Evolutionary conservation across 2,113 vertebrate genomes (phyloP).

Genomic region (Mastomys natalensis): DNA sequence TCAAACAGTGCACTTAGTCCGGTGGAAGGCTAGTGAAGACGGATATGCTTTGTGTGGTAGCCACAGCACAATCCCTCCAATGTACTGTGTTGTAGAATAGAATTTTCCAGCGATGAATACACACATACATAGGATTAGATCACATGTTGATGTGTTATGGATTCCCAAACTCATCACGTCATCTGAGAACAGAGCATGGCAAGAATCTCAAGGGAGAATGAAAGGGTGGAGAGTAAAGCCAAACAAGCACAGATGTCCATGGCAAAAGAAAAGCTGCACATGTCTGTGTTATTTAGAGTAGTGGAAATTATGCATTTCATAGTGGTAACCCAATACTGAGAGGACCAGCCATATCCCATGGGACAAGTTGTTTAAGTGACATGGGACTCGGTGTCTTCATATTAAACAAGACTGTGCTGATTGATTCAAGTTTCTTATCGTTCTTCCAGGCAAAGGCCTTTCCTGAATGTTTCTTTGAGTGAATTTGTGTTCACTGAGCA

Average conservation of each 20-base stretch:
- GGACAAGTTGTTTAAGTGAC: not conserved
- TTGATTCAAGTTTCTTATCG: constrained; percentile 3
- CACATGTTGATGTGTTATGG: not conserved
- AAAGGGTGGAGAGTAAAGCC: not conserved
- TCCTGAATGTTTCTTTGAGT: not conserved
- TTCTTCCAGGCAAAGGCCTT: not conserved
- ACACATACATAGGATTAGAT: constrained; percentile 2
- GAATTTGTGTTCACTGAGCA: not conserved
- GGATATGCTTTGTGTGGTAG: not conserved
- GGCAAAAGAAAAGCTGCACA: not conserved
- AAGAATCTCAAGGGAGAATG: not conserved
- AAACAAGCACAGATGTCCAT: not conserved
- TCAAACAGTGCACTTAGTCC: not conserved
- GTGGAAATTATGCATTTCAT: not conserved
- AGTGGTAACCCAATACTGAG: not conserved
- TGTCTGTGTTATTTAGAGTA: not conserved
- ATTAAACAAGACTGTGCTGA: not conserved
- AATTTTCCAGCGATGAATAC: not conserved
- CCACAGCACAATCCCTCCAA: not conserved
- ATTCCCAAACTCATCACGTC: not conserved
- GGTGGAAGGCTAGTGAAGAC: not conserved
- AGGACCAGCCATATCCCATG: not conserved
- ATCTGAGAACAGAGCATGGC: not conserved
- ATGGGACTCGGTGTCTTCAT: not conserved
- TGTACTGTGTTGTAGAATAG: not conserved